Evolutionary conservation across 64 coral and sea anemone species (phyloP), one percentile per base, ranked within the genome.

Genomic region (Orbicella faveolata): DNA sequence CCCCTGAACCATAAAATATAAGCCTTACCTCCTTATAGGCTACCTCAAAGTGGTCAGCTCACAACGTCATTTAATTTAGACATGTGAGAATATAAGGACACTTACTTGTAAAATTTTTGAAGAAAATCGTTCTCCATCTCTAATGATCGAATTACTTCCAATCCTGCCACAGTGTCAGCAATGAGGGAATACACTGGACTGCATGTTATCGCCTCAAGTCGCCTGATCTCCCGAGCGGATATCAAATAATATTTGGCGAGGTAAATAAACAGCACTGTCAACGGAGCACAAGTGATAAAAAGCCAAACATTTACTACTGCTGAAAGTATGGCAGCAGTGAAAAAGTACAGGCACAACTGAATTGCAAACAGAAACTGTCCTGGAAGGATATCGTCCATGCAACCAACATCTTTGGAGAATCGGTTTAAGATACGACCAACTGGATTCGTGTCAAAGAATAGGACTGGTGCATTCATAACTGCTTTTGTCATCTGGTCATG

Each of bases 361-460:
- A 30, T 21, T 21, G 89, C 34, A 63, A 61, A 84, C 23, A 75
- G 52, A 16, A 83, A 84, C 1, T 84, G 48, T 17, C 7, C 14
- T 14, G 89, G 80, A 74, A 91, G 52, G 0, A 17, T 26, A 16
- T 91, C 89, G 61, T 91, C 93, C 83, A 91, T 87, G 34, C 52
- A 80, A 26, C 89, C 93, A 30, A 87, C 87, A 33, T 94, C 93
- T 75, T 90, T 94, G 0, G 93, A 90, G 76, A 94, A 94, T 14
- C 93, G 93, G 68, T 94, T 94, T 33, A 94, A 80, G 21, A 94
- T 90, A 59, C 93, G 75, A 18, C 93, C 93, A 5, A 80, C 68
- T 9, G 93, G 89, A 34, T 90, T 94, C 34, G 88, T 94, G 52
- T 94, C 92, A 69, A 94, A 94, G 81, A 94, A 94, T 2, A 90